These are phyloP conservation scores for Holacanthella duospinosa DNA, from an alignment of 2,888 invertebrate species.

Conservation along the genomic window DNA sequence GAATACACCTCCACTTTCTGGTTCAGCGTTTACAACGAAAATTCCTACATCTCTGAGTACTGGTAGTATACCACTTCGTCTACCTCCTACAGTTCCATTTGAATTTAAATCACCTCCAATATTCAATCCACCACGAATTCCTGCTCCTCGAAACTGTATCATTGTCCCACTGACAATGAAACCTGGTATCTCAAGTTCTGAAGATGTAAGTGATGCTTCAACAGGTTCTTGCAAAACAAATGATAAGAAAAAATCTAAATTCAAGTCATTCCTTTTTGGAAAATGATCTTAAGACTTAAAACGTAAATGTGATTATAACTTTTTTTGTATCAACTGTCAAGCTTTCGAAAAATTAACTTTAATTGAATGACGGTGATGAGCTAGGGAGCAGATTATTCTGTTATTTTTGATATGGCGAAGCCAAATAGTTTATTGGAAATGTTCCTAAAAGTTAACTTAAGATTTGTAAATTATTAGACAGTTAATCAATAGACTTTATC, in stretches of 20 bases:
- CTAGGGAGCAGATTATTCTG: too few species aligned
- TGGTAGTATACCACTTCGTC: background rate
- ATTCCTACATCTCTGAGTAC: background rate
- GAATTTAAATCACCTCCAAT: background rate
- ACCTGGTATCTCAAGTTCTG: background rate
- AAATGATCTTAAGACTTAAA: too few species aligned
- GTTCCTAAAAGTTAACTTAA: too few species aligned
- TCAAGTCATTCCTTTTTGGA: background rate
- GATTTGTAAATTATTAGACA: too few species aligned
- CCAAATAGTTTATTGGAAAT: too few species aligned
- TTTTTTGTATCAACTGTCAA: background rate
- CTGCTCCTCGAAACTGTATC: too few species aligned
- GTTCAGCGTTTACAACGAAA: too few species aligned
- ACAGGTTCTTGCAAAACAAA: background rate
- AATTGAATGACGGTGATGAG: background rate
- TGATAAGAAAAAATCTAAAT: constrained; percentile 7
- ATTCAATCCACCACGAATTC: background rate
- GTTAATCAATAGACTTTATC: too few species aligned
- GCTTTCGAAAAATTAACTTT: background rate
- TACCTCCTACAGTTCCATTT: background rate
- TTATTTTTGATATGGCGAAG: too few species aligned
- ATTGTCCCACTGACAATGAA: background rate
- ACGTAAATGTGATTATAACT: background rate
- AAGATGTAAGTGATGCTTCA: background rate
- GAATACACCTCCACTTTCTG: too few species aligned